Evolutionary conservation across 2,113 vertebrate species (phyloP), one percentile per base, ranked within the genome.

Genomic region (Pomatorhinus ruficollis): DNA sequence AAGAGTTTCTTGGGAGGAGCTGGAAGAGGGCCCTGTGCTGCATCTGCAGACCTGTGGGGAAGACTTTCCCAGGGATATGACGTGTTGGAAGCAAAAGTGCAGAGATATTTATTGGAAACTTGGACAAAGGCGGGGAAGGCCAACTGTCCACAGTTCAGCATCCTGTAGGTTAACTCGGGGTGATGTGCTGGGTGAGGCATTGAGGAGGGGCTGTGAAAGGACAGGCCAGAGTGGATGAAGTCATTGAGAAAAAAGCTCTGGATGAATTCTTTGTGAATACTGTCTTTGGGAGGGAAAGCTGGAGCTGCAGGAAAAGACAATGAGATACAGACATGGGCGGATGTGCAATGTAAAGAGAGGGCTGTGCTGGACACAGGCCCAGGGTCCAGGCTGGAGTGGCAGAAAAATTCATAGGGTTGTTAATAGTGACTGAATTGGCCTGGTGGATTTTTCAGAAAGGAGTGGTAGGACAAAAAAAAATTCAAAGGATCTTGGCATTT

Each of bases 221-320:
- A 66, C 68, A 71, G 16, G n/a, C 54, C 23, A 10, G 64, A 86
- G 87, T 5, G 50, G 89, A 93, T 96, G 89, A 97, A 89, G 86
- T 96, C 74, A 95, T 45, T 68, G 59, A 90, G 69, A 49, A 93
- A 95, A 77, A 77, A 64, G 60, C 57, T 84, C 63, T 1, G 2
- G 80, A 78, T 6, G 37, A 93, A 93, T 95, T 91, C 80, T 95
- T 95, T 90, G 47, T 95, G 93, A 89, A 93, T 95, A 63, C 27
- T 83, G 86, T 95, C 64, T 95, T 95, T 93, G 86, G 86, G 86
- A 93, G 56, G 86, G 89, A 92, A 74, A 30, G 60, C 79, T 95
- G 84, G 78, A 89, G 52, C 84, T 61, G 76, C 63, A 78, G 47
- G 76, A 44, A 93, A 90, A 75, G 23, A 93, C 80, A 90, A 39